Percentiles rank a stretch among this genome's conserved stretches.
Conservation (phyloP, 2,113 vertebrate genomes). For the Thinocorus orbignyianus region DNA sequence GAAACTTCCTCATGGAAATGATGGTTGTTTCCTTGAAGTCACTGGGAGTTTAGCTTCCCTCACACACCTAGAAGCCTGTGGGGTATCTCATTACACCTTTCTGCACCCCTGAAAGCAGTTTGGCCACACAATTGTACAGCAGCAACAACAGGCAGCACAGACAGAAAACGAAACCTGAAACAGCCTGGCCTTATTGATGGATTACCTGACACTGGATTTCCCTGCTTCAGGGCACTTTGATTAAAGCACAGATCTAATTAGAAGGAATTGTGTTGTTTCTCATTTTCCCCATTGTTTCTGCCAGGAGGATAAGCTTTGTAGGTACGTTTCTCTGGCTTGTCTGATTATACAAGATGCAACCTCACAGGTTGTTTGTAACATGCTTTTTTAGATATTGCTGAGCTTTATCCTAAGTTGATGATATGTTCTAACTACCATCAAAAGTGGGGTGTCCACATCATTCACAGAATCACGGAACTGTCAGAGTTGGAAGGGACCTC, state of each 20-base stretch:
- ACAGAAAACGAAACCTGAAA: neutral
- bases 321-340: neutral
- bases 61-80: neutral
- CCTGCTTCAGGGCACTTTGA: conserved; percentile 7
- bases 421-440: neutral
- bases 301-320: neutral
- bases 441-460: neutral
- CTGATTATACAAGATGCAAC: neutral
- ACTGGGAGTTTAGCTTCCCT: neutral
- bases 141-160: neutral
- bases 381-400: neutral
- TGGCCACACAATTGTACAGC: neutral
- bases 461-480: too few species aligned
- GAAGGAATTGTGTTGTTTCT: neutral
- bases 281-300: neutral
- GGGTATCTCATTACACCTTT: neutral
- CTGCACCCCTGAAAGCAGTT: neutral
- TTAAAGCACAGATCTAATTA: neutral
- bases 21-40: neutral
- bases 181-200: neutral
- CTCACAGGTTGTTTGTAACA: neutral
- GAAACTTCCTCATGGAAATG: neutral
- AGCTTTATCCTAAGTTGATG: neutral
- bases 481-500: too few species aligned
- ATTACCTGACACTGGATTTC: conserved; percentile 9